Percentiles rank a stretch among this genome's conserved stretches.
Evolutionary conservation across 1,140 invertebrate genomes (phyloP).

Genomic region (Cyphomyrmex costatus): DNA sequence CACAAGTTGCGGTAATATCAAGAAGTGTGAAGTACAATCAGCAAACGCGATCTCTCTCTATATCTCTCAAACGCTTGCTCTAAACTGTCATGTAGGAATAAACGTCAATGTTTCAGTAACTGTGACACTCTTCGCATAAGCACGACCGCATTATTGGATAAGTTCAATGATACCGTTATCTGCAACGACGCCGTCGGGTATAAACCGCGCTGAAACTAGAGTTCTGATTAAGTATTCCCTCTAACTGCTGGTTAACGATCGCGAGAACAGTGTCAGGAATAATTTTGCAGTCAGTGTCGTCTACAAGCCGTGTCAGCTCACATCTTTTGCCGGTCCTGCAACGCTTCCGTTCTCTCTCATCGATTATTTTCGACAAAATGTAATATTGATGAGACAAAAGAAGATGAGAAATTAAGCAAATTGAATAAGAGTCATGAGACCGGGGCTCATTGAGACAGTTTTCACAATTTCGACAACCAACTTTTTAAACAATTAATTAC

Average conservation of each 20-base stretch:
- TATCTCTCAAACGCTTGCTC: not conserved
- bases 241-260: slow-evolving; percentile 57
- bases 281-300: slow-evolving; percentile 40
- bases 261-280: slow-evolving; percentile 40
- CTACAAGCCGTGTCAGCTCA: not conserved
- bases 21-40: not conserved
- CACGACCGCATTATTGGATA: slow-evolving; percentile 35
- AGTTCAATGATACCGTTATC: slow-evolving; percentile 50
- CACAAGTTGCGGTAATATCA: not conserved
- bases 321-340: not conserved
- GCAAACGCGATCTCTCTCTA: not conserved
- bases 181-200: slow-evolving; percentile 26
- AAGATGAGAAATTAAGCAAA: not conserved
- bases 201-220: slow-evolving; percentile 44
- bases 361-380: not conserved
- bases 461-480: too few relatives aligned
- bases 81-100: not conserved
- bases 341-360: not conserved
- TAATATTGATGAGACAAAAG: not conserved
- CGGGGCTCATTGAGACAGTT: too few relatives aligned
- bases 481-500: too few relatives aligned
- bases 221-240: slow-evolving; percentile 53
- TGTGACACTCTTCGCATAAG: slow-evolving; percentile 7
- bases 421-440: not conserved
- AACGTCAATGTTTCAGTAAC: not conserved